These are phyloP conservation scores for Cyphomyrus plagiostoma DNA, from an alignment of 2,113 vertebrate genomes.

Conservation along the genomic window DNA sequence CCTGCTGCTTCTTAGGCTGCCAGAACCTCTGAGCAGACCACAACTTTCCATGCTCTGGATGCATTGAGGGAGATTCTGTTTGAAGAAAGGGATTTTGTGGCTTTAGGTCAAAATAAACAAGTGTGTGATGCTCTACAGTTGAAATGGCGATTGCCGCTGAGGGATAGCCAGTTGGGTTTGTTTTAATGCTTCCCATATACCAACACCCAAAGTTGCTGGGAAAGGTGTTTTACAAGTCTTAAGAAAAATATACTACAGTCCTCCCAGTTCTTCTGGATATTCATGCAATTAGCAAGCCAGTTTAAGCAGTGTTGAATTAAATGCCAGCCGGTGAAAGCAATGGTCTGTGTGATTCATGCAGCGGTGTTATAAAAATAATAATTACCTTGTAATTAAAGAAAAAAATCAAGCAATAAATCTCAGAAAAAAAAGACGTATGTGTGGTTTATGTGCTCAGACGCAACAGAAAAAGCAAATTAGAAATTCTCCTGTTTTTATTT, in stretches of 20 bases:
- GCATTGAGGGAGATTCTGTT: neutral
- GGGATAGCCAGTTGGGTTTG: neutral
- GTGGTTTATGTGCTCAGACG: neutral
- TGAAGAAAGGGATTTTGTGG: neutral
- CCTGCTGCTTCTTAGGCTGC: neutral
- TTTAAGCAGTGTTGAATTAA: conserved; percentile 56
- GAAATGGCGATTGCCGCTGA: neutral
- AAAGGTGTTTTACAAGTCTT: conserved; percentile 33
- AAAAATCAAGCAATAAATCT: neutral
- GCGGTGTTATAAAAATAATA: conserved; percentile 41
- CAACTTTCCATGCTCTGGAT: neutral
- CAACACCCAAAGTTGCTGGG: conserved; percentile 9
- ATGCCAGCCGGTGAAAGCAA: conserved; percentile 45
- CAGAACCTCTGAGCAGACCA: neutral
- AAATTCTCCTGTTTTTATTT: neutral
- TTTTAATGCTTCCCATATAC: neutral
- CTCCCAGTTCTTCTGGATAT: conserved; percentile 51
- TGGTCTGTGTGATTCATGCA: conserved; percentile 46
- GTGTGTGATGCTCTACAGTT: neutral
- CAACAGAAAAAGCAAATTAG: neutral
- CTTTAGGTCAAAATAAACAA: neutral
- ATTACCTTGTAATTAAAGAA: conserved; percentile 44
- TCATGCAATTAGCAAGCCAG: conserved; percentile 53
- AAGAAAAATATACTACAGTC: conserved; percentile 41
- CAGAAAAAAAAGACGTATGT: neutral